Evolutionary conservation across 1,140 invertebrate genomes (phyloP).

Genomic region (Cyrtorhinus lividipennis): DNA sequence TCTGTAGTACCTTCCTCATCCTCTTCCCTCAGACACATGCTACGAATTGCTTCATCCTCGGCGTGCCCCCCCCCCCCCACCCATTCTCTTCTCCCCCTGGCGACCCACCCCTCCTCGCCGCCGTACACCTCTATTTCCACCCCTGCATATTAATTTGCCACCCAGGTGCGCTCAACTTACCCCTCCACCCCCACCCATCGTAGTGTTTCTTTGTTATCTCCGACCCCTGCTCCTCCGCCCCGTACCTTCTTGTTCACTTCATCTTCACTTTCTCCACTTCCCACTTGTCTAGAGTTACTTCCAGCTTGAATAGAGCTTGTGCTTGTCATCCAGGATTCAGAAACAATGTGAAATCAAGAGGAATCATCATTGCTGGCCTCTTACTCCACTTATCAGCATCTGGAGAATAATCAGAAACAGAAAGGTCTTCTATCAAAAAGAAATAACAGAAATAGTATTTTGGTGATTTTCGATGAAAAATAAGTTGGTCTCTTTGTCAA

Average conservation of each 20-base stretch:
- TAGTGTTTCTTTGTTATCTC: slow-evolving; percentile 4
- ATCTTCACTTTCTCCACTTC: neutral
- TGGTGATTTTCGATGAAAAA: no score
- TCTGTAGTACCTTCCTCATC: neutral
- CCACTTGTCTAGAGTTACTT: no score
- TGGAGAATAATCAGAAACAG: no score
- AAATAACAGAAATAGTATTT: no score
- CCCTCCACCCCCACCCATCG: neutral
- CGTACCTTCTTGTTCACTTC: neutral
- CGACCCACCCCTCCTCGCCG: neutral
- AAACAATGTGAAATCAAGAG: no score
- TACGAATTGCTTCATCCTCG: slow-evolving; percentile 3
- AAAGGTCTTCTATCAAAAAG: no score
- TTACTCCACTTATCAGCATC: no score
- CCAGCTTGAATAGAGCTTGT: no score
- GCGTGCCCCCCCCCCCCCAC: neutral
- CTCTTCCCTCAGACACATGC: slow-evolving; percentile 4
- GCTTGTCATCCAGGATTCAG: no score
- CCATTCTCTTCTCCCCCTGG: neutral
- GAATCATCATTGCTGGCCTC: no score
- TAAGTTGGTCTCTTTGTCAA: no score
- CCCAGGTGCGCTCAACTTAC: slow-evolving; percentile 1
- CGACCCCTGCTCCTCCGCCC: neutral
- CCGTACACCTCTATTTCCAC: no score
- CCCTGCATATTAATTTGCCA: slow-evolving; percentile 8